Percentiles rank a stretch among this genome's conserved stretches.
phyloP scores from a whole-genome alignment of 2,888 invertebrate genomes.

The Nipponacmea schrenckii region DNA sequence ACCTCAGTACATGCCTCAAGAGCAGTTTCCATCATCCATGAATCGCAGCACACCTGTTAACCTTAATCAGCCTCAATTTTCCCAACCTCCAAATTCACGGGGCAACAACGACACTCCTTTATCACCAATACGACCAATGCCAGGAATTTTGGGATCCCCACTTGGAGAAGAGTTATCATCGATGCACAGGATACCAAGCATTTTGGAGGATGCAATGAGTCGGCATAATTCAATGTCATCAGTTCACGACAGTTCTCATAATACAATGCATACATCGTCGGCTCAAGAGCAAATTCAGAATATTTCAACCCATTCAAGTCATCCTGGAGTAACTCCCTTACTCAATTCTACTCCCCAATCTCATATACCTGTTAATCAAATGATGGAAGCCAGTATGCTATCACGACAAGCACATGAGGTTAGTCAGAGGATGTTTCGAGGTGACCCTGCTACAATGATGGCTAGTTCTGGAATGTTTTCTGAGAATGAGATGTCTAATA shows the following conservation, averaged over 20 bases:
- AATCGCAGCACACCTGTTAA: neutral
- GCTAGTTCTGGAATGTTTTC: neutral
- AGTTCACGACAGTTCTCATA: neutral
- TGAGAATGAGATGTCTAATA: slow-evolving; percentile 10
- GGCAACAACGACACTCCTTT: neutral
- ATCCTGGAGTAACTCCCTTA: neutral
- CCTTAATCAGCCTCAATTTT: neutral
- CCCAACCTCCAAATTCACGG: neutral
- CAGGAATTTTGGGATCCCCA: neutral
- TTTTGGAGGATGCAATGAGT: slow-evolving; percentile 17
- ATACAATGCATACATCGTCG: neutral
- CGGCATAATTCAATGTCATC: slow-evolving; percentile 21
- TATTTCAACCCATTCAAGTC: neutral
- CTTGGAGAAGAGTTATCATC: neutral
- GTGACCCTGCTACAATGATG: slow-evolving; percentile 8
- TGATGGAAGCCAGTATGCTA: neutral
- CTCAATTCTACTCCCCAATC: neutral
- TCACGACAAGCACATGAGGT: neutral
- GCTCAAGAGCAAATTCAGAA: neutral
- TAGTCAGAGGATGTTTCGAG: slow-evolving; percentile 11
- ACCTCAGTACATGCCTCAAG: neutral
- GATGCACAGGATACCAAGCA: slow-evolving; percentile 18
- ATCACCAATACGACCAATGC: slow-evolving; percentile 1
- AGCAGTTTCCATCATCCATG: neutral
- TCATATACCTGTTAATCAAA: neutral